Base-by-base conservation (phyloP, 2,113 vertebrate species). In the Sinocyclocheilus anophthalmus region DNA sequence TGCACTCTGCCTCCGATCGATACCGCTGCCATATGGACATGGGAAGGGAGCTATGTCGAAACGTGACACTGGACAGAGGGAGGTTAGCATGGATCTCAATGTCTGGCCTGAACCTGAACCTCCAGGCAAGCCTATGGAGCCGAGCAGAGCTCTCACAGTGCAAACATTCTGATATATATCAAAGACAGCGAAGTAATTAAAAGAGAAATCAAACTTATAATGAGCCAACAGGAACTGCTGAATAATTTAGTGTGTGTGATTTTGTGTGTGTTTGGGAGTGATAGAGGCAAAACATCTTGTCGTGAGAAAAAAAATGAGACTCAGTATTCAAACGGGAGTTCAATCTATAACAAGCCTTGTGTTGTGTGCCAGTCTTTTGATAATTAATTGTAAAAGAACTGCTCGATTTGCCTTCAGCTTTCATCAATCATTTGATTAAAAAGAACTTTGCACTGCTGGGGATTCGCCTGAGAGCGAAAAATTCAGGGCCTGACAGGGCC, bases 341-440 rank as follows among this genome's bases (percentile, higher is more conserved):
- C 65, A 81, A 84, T 88, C 82, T 39, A 84, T 63, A 85, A 83
- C 45, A 59, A 67, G 20, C 69, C 37, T 59, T 0, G 12, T 12
- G 70, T 59, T 82, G 76, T 57, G 65, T 24, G 42, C 48, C 53
- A 57, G 57, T 63, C 65, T 48, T 30, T 57, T 83, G 42, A 65
- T 75, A 85, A 85, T 90, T 83, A 80, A 88, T 83, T 80, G 67
- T 10, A 30, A 48, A 26, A 76, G 22, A 83, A 79, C 55, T 76
- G 67, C 57, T 83, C 77, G 22, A 73, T 83, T 84, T 87, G 87
- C 85, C 30, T 80, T 79, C 22, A 70, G 83, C 77, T 73, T 81
- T 78, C 78, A 67, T 88, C 63, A 30, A 69, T 69, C 76, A 83
- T 85, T 88, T 87, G 83, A 83, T 88, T 87, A 82, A 69, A 77